Evolutionary conservation across 2,113 vertebrate species (phyloP).

Genomic region (Corythaeola cristata): DNA sequence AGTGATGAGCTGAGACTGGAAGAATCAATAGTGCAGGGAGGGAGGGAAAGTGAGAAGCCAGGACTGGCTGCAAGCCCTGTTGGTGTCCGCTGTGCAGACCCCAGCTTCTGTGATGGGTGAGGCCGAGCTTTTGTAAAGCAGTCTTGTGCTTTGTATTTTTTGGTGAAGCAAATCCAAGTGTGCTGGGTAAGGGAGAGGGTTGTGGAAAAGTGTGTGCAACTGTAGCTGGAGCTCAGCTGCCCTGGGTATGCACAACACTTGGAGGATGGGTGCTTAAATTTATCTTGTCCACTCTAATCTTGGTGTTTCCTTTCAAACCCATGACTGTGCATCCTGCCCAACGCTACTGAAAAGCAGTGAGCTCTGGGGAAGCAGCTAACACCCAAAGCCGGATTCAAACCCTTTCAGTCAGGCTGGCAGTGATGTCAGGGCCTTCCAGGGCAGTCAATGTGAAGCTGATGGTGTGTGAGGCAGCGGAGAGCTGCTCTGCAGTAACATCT

Average conservation of each 20-base stretch:
- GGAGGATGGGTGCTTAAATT: not conserved
- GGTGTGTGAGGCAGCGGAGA: not conserved
- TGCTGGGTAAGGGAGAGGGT: accelerated
- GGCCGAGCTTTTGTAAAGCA: not conserved
- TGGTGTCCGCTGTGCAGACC: no score
- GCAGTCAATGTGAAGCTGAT: accelerated
- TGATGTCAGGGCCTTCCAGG: not conserved
- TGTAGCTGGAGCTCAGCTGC: not conserved
- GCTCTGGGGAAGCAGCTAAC: accelerated
- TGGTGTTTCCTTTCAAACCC: not conserved
- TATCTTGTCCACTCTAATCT: accelerated
- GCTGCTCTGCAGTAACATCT: not conserved
- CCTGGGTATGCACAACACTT: accelerated
- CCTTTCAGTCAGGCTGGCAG: accelerated
- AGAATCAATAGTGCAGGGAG: accelerated
- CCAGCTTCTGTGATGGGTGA: not conserved
- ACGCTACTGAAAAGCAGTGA: accelerated
- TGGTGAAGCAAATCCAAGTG: no score
- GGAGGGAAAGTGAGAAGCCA: accelerated
- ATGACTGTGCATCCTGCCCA: not conserved
- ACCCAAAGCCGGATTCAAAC: not conserved
- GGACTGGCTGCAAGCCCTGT: no score
- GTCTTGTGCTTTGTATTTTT: accelerated
- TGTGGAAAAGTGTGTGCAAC: accelerated
- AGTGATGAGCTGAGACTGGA: accelerated